phyloP scores from a whole-genome alignment of 2,113 vertebrate species.

The Callaeas wilsoni region DNA sequence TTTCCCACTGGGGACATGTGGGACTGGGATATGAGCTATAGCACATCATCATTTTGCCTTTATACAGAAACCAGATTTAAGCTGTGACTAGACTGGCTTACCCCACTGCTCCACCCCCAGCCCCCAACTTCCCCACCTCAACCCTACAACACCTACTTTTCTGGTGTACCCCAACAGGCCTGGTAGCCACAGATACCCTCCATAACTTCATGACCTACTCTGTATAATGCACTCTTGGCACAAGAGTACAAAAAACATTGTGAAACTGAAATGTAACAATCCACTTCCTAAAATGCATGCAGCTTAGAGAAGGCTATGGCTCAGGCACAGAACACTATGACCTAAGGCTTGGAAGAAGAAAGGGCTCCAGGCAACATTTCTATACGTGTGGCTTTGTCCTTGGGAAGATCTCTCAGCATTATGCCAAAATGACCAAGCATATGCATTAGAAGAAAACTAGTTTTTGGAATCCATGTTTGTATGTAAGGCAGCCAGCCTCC shows the following conservation, averaged over 20 bases:
- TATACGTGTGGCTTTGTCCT: neutral
- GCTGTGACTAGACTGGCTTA: neutral
- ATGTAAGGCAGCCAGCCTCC: constrained; percentile 27
- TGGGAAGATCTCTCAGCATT: neutral
- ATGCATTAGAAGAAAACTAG: neutral
- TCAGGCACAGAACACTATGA: neutral
- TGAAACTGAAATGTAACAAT: neutral
- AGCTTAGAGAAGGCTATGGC: neutral
- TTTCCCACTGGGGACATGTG: neutral
- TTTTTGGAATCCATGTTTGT: constrained; percentile 11
- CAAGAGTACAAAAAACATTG: neutral
- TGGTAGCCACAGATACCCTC: neutral
- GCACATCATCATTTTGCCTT: neutral
- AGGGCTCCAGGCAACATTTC: neutral
- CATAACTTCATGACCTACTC: neutral
- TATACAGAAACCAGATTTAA: neutral
- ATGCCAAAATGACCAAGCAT: neutral
- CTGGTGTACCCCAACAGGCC: neutral
- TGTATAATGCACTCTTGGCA: neutral
- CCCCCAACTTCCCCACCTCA: accelerated
- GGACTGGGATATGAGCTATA: neutral
- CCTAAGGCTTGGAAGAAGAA: neutral
- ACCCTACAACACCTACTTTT: neutral
- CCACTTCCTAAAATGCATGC: neutral
- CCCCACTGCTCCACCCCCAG: too few relatives aligned